Percentiles rank a stretch among this genome's conserved stretches.
Conservation (phyloP, 2,888 invertebrate species). For the Lymantria dispar region DNA sequence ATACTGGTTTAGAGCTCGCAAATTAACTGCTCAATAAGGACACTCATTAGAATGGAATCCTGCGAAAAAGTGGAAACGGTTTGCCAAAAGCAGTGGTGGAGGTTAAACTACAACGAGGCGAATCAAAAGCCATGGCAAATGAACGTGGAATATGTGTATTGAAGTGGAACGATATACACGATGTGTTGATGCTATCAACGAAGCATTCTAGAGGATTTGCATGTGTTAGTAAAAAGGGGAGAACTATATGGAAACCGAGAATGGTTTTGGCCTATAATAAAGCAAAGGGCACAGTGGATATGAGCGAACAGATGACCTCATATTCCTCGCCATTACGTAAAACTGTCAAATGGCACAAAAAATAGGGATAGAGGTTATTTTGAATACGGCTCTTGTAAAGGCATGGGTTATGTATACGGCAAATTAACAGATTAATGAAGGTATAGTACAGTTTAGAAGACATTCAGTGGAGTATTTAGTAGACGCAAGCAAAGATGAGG, state of each 20-base stretch:
- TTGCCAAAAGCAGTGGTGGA: constrained; percentile 3
- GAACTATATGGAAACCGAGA: no score
- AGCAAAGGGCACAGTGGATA: background rate
- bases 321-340: no score
- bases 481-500: constrained; percentile 6
- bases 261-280: background rate
- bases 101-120: constrained; percentile 1
- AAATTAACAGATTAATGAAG: background rate
- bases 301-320: no score
- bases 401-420: no score
- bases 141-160: constrained; percentile 4
- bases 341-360: no score
- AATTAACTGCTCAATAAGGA: background rate
- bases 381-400: no score
- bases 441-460: constrained; percentile 16
- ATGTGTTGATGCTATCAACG: constrained; percentile 2
- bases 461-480: constrained; percentile 13
- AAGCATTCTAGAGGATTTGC: background rate
- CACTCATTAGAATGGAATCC: constrained; percentile 4
- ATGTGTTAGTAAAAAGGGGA: no score
- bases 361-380: no score
- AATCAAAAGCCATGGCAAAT: constrained; percentile 5
- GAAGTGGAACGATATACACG: constrained; percentile 8
- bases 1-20: constrained; percentile 19
- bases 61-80: constrained; percentile 6